A percentile compares a stretch with the other conserved stretches of the same genome.
Conservation (phyloP, 2,888 invertebrate species). For the Trichacis sp. region DNA sequence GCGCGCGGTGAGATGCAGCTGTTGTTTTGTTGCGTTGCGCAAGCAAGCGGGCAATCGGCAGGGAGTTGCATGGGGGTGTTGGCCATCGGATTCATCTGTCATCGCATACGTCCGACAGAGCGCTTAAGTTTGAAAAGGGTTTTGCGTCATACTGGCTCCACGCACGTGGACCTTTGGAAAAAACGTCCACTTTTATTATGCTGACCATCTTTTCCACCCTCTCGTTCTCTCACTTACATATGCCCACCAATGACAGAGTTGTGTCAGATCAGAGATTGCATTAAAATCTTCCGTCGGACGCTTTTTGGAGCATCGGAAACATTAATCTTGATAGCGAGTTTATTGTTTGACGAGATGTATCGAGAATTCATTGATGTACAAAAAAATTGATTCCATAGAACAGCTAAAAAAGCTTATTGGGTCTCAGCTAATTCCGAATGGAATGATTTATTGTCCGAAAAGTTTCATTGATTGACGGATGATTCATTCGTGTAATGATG, state of each 20-base stretch:
- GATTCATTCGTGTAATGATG: no score
- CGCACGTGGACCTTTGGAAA: conserved; percentile 55
- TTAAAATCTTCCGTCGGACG: conserved; percentile 43
- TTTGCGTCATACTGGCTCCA: conserved; percentile 56
- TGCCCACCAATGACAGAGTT: conserved; percentile 49
- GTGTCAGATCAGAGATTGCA: conserved; percentile 56
- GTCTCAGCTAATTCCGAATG: no score
- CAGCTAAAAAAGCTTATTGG: no score
- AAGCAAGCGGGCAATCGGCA: conserved; percentile 50
- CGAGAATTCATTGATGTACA: background rate
- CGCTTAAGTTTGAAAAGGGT: conserved; percentile 55
- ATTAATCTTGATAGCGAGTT: no score
- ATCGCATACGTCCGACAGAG: conserved; percentile 42
- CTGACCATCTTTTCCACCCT: conserved; percentile 61
- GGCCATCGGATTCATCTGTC: conserved; percentile 51
- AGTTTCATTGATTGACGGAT: no score
- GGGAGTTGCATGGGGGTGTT: conserved; percentile 58
- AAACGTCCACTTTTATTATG: conserved; percentile 52
- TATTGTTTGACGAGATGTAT: no score
- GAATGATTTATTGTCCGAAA: no score
- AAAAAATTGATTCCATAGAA: no score
- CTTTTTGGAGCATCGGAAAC: no score
- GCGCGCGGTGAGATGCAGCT: conserved; percentile 57
- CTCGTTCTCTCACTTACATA: conserved; percentile 58
- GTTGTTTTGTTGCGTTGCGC: conserved; percentile 66